Base-by-base conservation (phyloP, 1,140 invertebrate genomes). In the Calosoma granatense region DNA sequence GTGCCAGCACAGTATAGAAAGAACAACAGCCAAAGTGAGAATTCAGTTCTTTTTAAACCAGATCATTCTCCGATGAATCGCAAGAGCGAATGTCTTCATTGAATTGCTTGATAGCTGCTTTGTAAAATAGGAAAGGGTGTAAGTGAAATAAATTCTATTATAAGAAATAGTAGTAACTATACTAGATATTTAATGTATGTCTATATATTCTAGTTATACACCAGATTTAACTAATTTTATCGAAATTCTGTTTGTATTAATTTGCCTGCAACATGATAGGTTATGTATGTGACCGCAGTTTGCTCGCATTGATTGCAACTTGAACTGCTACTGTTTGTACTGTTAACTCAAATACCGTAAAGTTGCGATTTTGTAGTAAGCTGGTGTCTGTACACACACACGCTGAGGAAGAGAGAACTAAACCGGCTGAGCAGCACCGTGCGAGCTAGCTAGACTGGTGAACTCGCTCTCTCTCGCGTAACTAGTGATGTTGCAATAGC, bases 21-120 rank as follows among this genome's bases (percentile, higher is more conserved):
- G n/a, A 9, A 47, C 9, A 9, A 47, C 41, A 47, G 41, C 15
- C 9, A 17, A 47, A 47, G 9, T 47, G 41, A 12, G 41, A 47
- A 47, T 47, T 17, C 41, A 47, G 17, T 47, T 47, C 41, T 47
- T 47, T 47, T 47, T 47, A 47, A 47, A 12, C 41, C 41, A 17
- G 41, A 11, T 17, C 41, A 4, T 47, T 47, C 3, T 47, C 3
- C 41, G 17, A 17, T 17, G 15, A 6, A 12, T 47, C 41, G 41
- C 3, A 11, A 47, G 41, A 47, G 17, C 6, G 41, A 6, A 17
- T 17, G 41, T 47, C 41, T 47, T 47, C 9, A 47, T 47, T 47
- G 17, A 47, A 47, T 47, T 47, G 41, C 9, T 17, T 6, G 15
- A 47, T 47, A 17, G 41, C 17, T 9, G 17, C 15, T 9, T 47